Conservation (phyloP, 2,888 invertebrate species). For the Tromatobia lineatoria region DNA sequence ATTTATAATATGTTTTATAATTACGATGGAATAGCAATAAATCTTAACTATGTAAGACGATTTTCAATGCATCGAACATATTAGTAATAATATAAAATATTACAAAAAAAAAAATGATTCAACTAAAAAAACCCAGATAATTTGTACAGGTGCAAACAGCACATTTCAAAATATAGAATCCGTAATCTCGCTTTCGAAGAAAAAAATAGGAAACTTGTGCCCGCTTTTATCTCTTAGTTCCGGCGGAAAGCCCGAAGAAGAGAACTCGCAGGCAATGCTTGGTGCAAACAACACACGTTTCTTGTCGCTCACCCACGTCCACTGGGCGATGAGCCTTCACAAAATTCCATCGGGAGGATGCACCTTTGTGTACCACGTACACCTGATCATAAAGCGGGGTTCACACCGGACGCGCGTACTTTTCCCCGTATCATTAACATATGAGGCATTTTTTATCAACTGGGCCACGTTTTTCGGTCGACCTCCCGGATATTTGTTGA, state of each 20-base stretch:
- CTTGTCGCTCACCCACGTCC: conserved; percentile 20
- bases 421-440: background rate
- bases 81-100: background rate
- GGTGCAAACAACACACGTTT: conserved; percentile 21
- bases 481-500: too few relatives aligned
- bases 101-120: background rate
- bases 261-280: background rate
- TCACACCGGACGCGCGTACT: conserved; percentile 40
- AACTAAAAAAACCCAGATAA: background rate
- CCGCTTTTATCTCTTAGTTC: conserved; percentile 40
- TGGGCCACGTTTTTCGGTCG: too few relatives aligned
- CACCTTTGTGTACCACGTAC: conserved; percentile 63
- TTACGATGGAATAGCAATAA: background rate
- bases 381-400: conserved; percentile 56
- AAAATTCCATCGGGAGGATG: conserved; percentile 67
- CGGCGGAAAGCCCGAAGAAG: conserved; percentile 43
- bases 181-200: conserved; percentile 15
- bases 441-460: too few relatives aligned
- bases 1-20: too few relatives aligned
- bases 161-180: background rate
- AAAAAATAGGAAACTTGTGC: background rate
- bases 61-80: background rate
- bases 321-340: conserved; percentile 12
- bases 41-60: background rate
- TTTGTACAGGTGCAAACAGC: background rate